These are phyloP conservation scores for Struthidea cinerea DNA, from an alignment of 2,113 vertebrate genomes.

Conservation along the genomic window DNA sequence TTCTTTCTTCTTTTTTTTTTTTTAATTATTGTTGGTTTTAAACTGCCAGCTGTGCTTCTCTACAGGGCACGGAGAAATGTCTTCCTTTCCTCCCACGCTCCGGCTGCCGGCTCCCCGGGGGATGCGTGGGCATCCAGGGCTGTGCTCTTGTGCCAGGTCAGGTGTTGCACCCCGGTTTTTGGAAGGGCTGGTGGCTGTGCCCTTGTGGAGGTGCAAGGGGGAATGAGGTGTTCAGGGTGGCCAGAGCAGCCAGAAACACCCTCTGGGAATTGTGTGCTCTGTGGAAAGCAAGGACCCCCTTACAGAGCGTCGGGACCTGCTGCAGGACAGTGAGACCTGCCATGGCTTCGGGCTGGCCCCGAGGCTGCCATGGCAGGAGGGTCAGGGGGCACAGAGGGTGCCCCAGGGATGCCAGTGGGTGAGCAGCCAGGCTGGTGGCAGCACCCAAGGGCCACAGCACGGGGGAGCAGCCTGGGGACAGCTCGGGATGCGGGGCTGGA, in stretches of 20 bases:
- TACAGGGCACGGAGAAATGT: neutral
- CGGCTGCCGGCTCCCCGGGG: accelerated
- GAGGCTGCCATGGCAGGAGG: neutral
- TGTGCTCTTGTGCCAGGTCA: neutral
- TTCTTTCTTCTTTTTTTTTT: neutral
- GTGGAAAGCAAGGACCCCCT: neutral
- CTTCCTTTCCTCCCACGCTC: constrained; percentile 4
- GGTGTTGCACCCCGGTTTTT: neutral
- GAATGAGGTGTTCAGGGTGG: neutral
- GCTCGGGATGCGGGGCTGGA: accelerated
- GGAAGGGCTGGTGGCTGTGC: neutral
- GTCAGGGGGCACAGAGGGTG: neutral
- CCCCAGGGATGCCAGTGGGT: accelerated
- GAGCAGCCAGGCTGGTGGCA: neutral
- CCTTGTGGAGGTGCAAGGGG: neutral
- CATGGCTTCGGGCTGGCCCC: neutral
- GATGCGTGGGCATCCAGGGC: neutral
- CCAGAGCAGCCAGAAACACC: neutral
- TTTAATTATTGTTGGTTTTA: neutral
- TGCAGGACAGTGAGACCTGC: neutral
- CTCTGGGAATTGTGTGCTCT: neutral
- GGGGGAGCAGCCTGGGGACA: neutral
- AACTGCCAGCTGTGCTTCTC: constrained; percentile 19
- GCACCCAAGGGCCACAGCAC: accelerated
- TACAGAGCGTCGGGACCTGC: neutral